Evolutionary conservation across 2,797 vertebrate genomes (phyloP).

Genomic region (Lutjanus argentimaculatus): DNA sequence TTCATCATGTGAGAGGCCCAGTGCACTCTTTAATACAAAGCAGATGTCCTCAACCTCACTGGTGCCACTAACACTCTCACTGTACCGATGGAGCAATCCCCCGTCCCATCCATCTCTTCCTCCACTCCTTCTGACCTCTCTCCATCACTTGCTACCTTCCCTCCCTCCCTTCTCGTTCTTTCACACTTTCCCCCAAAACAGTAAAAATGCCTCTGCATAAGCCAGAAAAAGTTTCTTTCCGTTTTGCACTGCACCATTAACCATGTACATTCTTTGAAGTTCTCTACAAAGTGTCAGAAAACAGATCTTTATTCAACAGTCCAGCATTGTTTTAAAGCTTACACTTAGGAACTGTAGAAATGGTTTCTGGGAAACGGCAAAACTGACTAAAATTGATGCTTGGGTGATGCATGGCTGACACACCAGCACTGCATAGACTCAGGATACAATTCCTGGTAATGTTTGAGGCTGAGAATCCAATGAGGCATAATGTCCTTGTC

Average conservation of each 20-base stretch:
- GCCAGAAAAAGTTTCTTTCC: neutral
- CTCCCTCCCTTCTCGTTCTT: neutral
- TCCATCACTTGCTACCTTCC: conserved; percentile 28
- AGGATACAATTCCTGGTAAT: neutral
- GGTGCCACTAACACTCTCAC: conserved; percentile 70
- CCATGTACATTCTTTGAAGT: neutral
- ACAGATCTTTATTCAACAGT: neutral
- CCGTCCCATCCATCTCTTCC: conserved; percentile 29
- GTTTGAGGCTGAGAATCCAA: neutral
- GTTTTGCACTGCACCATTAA: neutral
- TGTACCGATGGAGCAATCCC: conserved; percentile 64
- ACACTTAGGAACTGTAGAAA: neutral
- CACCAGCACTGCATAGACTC: neutral
- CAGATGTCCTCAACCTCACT: conserved; percentile 82
- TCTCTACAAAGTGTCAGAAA: neutral
- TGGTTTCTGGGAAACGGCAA: neutral
- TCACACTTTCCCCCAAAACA: neutral
- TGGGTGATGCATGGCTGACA: neutral
- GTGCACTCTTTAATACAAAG: conserved; percentile 76
- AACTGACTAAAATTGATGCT: neutral
- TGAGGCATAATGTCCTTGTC: neutral
- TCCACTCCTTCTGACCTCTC: conserved; percentile 33
- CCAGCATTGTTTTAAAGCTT: neutral
- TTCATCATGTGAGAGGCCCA: conserved; percentile 84
- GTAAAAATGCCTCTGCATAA: neutral